Base-by-base conservation (phyloP, 1,140 invertebrate species). In the Dendrolimus kikuchii region DNA sequence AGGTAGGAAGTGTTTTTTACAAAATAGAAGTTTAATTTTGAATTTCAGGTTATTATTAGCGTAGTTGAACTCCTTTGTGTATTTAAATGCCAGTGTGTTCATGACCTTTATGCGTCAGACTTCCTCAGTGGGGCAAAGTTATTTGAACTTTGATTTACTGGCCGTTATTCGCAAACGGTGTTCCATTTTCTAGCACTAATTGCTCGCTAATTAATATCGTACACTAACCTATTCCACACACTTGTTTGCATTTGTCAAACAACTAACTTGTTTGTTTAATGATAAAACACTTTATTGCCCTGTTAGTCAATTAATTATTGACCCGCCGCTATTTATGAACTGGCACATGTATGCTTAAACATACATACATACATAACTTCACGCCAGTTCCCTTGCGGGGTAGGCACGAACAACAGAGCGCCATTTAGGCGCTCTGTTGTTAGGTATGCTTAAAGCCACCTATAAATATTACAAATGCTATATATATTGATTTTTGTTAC, bases 51-150 rank as follows among this genome's bases (percentile, higher is more conserved):
- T 51, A n/a, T 46, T 38, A 53, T 50, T 42, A 46, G 45, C 37
- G 40, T 47, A 0, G n/a, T 0, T 10, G 37, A 23, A n/a, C 53
- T 61, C 55, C 59, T 62, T 73, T 68, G 54, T 70, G 23, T 49
- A 36, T 55, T 43, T 50, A 49, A 59, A 49, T 58, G 40, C 49
- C 57, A 59, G 37, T 52, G 41, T 65, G 66, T 63, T 74, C 72
- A 59, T 81, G 76, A 80, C 74, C 76, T 78, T 78, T 68, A 45
- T 77, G 68, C 80, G 57, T 69, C 71, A 79, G 58, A 40, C 57
- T 66, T 49, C 67, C 59, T 62, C 70, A 74, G 58, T 81, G 65
- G 74, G 70, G 64, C 71, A 78, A 73, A 76, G 71, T 69, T 64
- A 49, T 59, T 68, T 75, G 76, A 77, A 78, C 75, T 75, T 46